Base-by-base conservation (phyloP, 2,797 vertebrate species). In the Mionectes olivaceus region DNA sequence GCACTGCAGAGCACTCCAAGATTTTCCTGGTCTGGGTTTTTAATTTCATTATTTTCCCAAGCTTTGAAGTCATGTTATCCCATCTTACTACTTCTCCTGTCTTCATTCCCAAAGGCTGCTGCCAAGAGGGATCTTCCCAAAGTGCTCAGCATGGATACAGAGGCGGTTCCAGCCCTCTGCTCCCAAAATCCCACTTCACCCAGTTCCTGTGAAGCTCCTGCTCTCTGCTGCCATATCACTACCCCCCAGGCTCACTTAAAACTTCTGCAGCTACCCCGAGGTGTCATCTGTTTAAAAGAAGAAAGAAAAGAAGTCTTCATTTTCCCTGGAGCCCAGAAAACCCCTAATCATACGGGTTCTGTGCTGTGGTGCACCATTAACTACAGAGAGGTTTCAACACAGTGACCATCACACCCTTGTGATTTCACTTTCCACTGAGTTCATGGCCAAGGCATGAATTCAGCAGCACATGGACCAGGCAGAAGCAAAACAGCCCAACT, bases 121-220 rank as follows among this genome's bases (percentile, higher is more conserved):
- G 19, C 0, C 0, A 35, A 59, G 23, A 39, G 56, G 18, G 32
- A 41, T 32, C 35, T 46, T n/a, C 71, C 56, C 50, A 4, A 74
- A 41, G 39, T 1, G 19, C 44, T 30, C 50, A 33, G 8, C 5
- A 0, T 0, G 4, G 16, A n/a, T 46, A 5, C 7, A n/a, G 19
- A 23, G 3, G 30, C 16, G 15, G 35, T 59, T 68, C 44, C 81
- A 53, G 46, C n/a, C 22, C 52, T 33, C 41, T 39, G 53, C 53
- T 56, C 53, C 52, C 47, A 10, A 39, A 30, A 25, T 17, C 37
- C 37, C 65, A 5, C 50, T 59, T 10, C 74, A 18, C 28, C 32
- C 5, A 0, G 41, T 6, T 60, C 52, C 63, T 3, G 2, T 2
- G n/a, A 22, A 27, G 57, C 59, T 75, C 57, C 7, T 19, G 43